phyloP scores from a whole-genome alignment of 2,113 vertebrate genomes.

The Chamaea fasciata region DNA sequence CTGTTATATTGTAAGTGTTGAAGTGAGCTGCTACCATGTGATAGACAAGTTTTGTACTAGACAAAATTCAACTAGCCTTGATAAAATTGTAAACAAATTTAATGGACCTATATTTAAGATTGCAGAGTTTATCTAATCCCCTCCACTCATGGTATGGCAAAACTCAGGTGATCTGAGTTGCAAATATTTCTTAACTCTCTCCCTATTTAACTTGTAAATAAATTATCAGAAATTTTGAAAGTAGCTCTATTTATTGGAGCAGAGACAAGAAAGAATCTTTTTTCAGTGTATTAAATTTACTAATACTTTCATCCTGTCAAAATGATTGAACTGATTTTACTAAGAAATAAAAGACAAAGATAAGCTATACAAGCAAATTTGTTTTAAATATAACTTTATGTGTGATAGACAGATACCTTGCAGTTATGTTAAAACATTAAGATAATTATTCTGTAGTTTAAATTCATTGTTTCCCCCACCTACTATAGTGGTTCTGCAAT shows the following conservation, averaged over 20 bases:
- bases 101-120: neutral
- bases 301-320: neutral
- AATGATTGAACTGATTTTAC: neutral
- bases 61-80: neutral
- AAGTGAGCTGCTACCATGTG: neutral
- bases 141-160: neutral
- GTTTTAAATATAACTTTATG: neutral
- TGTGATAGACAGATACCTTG: neutral
- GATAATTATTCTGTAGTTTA: neutral
- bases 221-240: neutral
- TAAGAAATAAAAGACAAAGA: neutral
- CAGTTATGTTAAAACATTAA: neutral
- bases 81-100: neutral
- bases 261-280: neutral
- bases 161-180: neutral
- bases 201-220: neutral
- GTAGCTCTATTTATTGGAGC: neutral
- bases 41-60: neutral
- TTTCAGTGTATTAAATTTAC: neutral
- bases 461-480: neutral
- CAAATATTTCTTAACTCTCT: neutral
- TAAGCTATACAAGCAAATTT: neutral
- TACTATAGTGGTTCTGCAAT: neutral
- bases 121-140: neutral
- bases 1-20: neutral